Evolutionary conservation across 53 echinoderm and acorn worm species (phyloP).

Genomic region (Henricia sp.): DNA sequence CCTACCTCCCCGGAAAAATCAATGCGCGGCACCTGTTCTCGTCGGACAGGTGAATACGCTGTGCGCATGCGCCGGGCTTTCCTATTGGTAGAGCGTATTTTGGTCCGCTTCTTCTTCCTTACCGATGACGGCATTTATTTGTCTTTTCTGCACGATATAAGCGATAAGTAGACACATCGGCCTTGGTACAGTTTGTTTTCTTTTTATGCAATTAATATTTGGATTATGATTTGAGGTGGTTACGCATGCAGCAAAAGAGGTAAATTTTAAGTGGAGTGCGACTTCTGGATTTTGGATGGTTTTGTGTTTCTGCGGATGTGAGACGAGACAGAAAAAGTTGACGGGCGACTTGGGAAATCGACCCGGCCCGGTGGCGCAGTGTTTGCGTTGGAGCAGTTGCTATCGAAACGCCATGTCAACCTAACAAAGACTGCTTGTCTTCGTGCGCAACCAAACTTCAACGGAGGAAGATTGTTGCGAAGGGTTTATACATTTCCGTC

Average conservation of each 20-base stretch:
- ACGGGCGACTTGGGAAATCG: not conserved
- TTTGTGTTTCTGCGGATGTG: too few relatives aligned
- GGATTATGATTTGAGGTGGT: too few relatives aligned
- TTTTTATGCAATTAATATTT: too few relatives aligned
- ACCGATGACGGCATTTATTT: slow-evolving; percentile 22
- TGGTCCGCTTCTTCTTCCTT: not conserved
- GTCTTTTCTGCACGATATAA: slow-evolving; percentile 1
- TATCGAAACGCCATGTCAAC: slow-evolving; percentile 19
- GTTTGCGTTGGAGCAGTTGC: slow-evolving; percentile 10
- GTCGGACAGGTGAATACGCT: slow-evolving; percentile 47
- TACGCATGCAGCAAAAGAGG: too few relatives aligned
- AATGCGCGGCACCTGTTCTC: slow-evolving; percentile 56
- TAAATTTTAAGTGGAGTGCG: too few relatives aligned
- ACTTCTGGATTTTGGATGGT: too few relatives aligned
- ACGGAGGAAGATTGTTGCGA: too few relatives aligned
- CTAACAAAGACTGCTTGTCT: not conserved
- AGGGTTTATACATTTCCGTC: not conserved
- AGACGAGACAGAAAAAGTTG: too few relatives aligned
- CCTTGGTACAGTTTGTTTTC: too few relatives aligned
- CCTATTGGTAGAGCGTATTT: slow-evolving; percentile 45
- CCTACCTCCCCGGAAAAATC: slow-evolving; percentile 31
- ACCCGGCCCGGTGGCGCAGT: not conserved
- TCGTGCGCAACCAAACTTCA: too few relatives aligned
- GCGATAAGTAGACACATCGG: too few relatives aligned
- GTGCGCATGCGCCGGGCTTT: slow-evolving; percentile 54